These are phyloP conservation scores for Sparidentex hasta DNA, from an alignment of 2,797 vertebrate genomes.

Conservation along the genomic window DNA sequence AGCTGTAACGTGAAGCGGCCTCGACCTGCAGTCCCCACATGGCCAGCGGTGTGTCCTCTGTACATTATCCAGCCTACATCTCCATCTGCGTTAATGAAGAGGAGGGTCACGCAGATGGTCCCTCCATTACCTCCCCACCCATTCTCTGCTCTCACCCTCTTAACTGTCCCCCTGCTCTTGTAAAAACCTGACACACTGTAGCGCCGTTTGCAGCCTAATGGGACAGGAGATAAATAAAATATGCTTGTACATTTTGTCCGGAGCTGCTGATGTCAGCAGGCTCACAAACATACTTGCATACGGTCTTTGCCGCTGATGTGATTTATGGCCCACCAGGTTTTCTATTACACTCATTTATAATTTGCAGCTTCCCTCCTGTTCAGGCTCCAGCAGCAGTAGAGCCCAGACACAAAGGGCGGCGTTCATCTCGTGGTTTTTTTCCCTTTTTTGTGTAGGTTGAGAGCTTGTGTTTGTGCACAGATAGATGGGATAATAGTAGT, in stretches of 20 bases:
- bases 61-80: constrained; percentile 5
- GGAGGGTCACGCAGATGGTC: constrained; percentile 34
- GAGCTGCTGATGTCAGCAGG: constrained; percentile 75
- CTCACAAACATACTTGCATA: constrained; percentile 73
- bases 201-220: constrained; percentile 7
- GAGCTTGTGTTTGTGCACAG: constrained; percentile 19
- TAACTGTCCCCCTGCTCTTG: background rate
- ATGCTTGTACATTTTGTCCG: constrained; percentile 55
- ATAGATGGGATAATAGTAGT: background rate
- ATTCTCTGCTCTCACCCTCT: constrained; percentile 10
- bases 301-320: constrained; percentile 64
- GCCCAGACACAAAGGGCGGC: constrained; percentile 22
- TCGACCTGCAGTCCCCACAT: constrained; percentile 37
- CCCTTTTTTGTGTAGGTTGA: constrained; percentile 6
- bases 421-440: constrained; percentile 17
- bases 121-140: constrained; percentile 24
- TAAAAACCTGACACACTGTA: constrained; percentile 32
- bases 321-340: constrained; percentile 72
- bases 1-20: constrained; percentile 21
- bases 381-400: constrained; percentile 1
- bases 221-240: constrained; percentile 63
- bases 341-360: constrained; percentile 65
- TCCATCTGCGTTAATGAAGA: constrained; percentile 21
- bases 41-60: constrained; percentile 22
- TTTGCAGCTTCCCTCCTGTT: constrained; percentile 41